Conservation (phyloP, 2,888 invertebrate genomes). For the Amphipoea oculea region DNA sequence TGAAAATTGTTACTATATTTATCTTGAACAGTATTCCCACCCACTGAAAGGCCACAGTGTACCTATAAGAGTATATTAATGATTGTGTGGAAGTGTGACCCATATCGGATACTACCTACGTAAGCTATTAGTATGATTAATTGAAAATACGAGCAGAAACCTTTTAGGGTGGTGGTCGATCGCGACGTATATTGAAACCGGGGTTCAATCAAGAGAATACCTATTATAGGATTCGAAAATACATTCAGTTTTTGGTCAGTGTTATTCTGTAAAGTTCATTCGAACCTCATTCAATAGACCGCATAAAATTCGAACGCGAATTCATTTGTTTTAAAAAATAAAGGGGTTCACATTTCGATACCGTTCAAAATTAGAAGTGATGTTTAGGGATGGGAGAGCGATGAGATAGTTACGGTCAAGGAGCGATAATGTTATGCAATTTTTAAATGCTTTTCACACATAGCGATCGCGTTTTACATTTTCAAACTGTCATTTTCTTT, state of each 20-base stretch:
- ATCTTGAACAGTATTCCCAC: conserved; percentile 1
- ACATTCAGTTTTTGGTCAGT: not conserved
- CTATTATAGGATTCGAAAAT: not conserved
- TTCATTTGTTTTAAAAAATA: not conserved
- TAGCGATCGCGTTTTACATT: not conserved
- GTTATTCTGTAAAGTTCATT: not conserved
- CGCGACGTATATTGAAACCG: conserved; percentile 14
- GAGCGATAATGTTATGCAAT: not conserved
- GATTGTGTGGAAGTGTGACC: conserved; percentile 41
- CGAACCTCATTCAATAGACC: not conserved
- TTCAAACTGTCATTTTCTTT: not conserved
- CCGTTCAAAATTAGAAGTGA: conserved; percentile 3
- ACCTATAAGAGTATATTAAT: conserved; percentile 17
- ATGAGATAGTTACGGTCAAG: not conserved
- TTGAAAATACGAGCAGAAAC: conserved; percentile 40
- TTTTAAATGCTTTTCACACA: not conserved
- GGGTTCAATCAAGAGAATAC: conserved; percentile 1
- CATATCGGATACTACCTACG: conserved; percentile 31
- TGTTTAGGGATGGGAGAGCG: not conserved
- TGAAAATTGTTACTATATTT: not conserved
- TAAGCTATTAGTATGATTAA: conserved; percentile 54
- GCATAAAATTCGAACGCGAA: too few relatives aligned
- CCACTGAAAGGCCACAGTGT: not conserved
- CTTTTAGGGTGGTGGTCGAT: conserved; percentile 33
- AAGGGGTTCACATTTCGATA: not conserved